Percentiles rank a stretch among this genome's conserved stretches.
Conservation (phyloP, 2,888 invertebrate genomes). For the Bombylius discolor region DNA sequence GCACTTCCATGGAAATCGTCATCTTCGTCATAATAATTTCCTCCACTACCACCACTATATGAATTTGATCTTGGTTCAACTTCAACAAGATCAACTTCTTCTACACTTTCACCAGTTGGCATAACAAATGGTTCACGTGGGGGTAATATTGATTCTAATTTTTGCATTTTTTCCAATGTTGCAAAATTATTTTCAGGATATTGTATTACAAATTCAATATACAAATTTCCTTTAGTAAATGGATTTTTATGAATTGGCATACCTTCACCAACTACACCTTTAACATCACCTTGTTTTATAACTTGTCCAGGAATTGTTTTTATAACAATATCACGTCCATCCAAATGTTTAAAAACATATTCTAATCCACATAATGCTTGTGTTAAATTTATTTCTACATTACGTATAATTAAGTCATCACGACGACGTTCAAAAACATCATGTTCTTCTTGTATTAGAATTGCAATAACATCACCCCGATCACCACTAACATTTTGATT, state of each 20-base stretch:
- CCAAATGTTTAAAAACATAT: slow-evolving; percentile 75
- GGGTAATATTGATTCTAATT: slow-evolving; percentile 63
- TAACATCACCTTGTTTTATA: slow-evolving; percentile 67
- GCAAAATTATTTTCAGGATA: slow-evolving; percentile 77
- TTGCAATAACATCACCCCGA: slow-evolving; percentile 80
- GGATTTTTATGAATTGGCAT: slow-evolving; percentile 82
- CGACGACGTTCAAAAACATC: slow-evolving; percentile 63
- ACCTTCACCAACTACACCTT: slow-evolving; percentile 70
- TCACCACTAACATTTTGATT: slow-evolving; percentile 79
- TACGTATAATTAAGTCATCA: slow-evolving; percentile 55
- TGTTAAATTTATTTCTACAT: slow-evolving; percentile 62
- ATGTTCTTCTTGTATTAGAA: slow-evolving; percentile 71
- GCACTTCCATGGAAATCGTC: slow-evolving; percentile 31
- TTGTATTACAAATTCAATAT: slow-evolving; percentile 71
- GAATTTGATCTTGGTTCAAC: slow-evolving; percentile 45
- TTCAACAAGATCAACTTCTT: slow-evolving; percentile 72
- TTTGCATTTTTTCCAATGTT: slow-evolving; percentile 48
- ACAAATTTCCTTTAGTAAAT: slow-evolving; percentile 74
- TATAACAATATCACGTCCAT: slow-evolving; percentile 71
- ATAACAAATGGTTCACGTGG: slow-evolving; percentile 53
- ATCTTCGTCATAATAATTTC: slow-evolving; percentile 42
- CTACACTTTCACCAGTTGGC: slow-evolving; percentile 69
- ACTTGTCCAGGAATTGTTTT: slow-evolving; percentile 67
- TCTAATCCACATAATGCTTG: slow-evolving; percentile 86
- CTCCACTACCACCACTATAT: slow-evolving; percentile 39